Percentiles rank a stretch among this genome's conserved stretches.
phyloP scores from a whole-genome alignment of 1,140 invertebrate species.

The Oscheius sp. region DNA sequence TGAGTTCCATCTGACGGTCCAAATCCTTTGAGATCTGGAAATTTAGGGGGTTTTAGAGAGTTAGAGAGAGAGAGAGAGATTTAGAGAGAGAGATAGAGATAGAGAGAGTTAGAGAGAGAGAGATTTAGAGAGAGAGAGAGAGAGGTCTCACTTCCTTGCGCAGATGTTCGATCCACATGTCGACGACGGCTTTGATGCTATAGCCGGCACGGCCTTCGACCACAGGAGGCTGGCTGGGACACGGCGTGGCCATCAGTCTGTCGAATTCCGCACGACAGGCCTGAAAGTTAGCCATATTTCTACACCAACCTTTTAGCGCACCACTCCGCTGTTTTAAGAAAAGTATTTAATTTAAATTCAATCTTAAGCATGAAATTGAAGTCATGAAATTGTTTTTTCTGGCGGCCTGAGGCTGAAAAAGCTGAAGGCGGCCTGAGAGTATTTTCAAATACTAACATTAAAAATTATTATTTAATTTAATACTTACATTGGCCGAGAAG shows the following conservation, averaged over 20 bases:
- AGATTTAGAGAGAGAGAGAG: not conserved
- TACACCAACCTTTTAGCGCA: too few species aligned
- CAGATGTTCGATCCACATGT: constrained; percentile 17
- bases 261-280: constrained; percentile 11
- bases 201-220: not conserved
- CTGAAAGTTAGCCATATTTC: not conserved
- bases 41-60: too few species aligned
- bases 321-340: too few species aligned
- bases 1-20: not conserved
- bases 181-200: constrained; percentile 11
- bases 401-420: too few species aligned
- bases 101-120: too few species aligned
- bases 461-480: too few species aligned
- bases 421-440: too few species aligned
- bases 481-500: constrained; percentile 8
- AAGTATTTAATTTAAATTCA: too few species aligned
- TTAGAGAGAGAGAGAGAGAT: too few species aligned
- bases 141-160: not conserved
- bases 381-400: too few species aligned
- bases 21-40: not conserved
- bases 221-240: not conserved
- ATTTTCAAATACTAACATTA: too few species aligned
- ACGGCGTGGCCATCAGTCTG: not conserved
- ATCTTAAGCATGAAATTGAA: too few species aligned
- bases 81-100: not conserved